Evolutionary conservation across 2,888 invertebrate genomes (phyloP), one percentile per base, ranked within the genome.

Genomic region (Carabus problematicus): DNA sequence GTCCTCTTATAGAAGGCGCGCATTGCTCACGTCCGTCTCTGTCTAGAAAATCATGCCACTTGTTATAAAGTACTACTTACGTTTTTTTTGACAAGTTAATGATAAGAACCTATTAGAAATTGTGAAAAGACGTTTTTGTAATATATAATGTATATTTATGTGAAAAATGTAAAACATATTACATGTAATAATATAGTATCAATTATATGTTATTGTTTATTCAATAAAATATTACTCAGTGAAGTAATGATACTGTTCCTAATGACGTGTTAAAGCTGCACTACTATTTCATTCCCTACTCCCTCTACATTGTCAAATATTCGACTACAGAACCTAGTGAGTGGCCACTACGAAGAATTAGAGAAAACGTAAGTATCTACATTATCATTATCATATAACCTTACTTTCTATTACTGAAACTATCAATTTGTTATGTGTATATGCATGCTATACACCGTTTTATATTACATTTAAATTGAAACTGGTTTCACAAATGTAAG

Each of bases 71-170:
- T 64, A 67, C 67, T 69, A 60, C 58, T 52, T 64, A 62, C 63
- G 42, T 70, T 70, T 62, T 67, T 70, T 70, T 64, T 43, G 64
- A 67, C 61, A 63, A 62, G 52, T 59, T 70, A 70, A 41, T 67
- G 16, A 56, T 69, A 69, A 56, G 69, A 56, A 61, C 52, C 54
- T 56, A 55, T 66, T 58, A 66, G 64, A 55, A 71, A 77, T 75
- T 78, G 74, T 74, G 75, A 79, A 79, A 80, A 80, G 78, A 79
- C 79, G 78, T 79, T 66, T 81, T 81, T 80, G 80, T 81, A 80
- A 80, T 79, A 80, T 79, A 81, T 81, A 74, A 76, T 81, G 78
- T 81, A 81, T 79, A 81, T 81, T 80, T 78, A 77, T 80, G 69
- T 62, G 62, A 69, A 69, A 40, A 69, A 62, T 69, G 62, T 69